phyloP scores from a whole-genome alignment of 2,888 invertebrate species.

The Allolobophora icterica region DNA sequence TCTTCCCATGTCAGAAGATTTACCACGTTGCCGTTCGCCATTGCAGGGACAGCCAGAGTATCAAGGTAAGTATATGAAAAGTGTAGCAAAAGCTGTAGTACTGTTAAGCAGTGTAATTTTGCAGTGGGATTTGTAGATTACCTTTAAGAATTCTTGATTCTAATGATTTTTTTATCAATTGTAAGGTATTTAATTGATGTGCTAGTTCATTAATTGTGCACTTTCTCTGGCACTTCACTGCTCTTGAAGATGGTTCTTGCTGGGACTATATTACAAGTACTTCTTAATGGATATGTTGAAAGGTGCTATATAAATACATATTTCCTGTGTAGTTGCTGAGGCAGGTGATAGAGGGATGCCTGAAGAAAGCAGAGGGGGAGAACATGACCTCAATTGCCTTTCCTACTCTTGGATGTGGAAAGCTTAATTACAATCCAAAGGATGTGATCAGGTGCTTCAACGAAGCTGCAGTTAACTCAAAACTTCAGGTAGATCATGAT shows the following conservation, averaged over 20 bases:
- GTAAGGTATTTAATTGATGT: background rate
- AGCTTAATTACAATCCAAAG: slow-evolving; percentile 27
- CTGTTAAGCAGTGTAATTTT: background rate
- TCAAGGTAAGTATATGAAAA: slow-evolving; percentile 14
- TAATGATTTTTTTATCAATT: background rate
- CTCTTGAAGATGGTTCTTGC: too few species aligned
- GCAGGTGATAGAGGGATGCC: slow-evolving; percentile 30
- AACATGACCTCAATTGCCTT: slow-evolving; percentile 34
- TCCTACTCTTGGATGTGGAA: slow-evolving; percentile 41
- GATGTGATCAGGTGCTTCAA: slow-evolving; percentile 30
- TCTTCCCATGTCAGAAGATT: background rate
- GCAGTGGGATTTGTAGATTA: background rate
- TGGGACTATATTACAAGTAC: too few species aligned
- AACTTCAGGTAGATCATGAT: background rate
- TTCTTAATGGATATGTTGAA: too few species aligned
- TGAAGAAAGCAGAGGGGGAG: slow-evolving; percentile 28
- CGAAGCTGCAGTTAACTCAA: background rate
- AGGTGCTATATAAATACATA: too few species aligned
- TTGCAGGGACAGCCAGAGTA: background rate
- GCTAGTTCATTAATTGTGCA: background rate
- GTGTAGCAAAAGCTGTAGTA: background rate
- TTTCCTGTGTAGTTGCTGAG: background rate
- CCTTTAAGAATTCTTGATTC: background rate
- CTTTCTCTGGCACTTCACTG: too few species aligned
- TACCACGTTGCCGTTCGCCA: background rate